Conservation (phyloP, 2,113 vertebrate species). For the Colistium nudipinnis region DNA sequence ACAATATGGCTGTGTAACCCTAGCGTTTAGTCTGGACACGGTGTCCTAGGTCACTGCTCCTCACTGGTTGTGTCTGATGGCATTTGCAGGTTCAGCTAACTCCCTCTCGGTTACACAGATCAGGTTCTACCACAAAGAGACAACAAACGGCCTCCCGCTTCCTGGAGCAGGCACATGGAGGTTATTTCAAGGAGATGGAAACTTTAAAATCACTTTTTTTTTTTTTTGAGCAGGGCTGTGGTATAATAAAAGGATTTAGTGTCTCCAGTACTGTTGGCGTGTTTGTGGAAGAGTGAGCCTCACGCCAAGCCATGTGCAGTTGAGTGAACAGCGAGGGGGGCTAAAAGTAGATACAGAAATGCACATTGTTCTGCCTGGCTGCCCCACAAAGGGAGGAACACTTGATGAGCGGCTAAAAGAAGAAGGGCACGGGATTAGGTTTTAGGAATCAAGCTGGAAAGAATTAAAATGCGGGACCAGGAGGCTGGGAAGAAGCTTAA, state of each 20-base stretch:
- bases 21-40: conserved; percentile 57
- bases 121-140: conserved; percentile 50
- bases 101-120: conserved; percentile 72
- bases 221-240: background rate
- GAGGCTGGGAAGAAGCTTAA: conserved; percentile 36
- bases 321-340: conserved; percentile 30
- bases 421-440: conserved; percentile 52
- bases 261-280: background rate
- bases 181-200: conserved; percentile 34
- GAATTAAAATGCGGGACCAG: conserved; percentile 17
- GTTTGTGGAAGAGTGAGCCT: conserved; percentile 41
- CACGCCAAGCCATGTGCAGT: conserved; percentile 33
- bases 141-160: conserved; percentile 15
- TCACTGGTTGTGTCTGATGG: conserved; percentile 54
- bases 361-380: conserved; percentile 63
- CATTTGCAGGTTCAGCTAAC: conserved; percentile 66
- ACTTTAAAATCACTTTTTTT: background rate
- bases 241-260: background rate
- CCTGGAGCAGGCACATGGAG: background rate
- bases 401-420: conserved; percentile 65
- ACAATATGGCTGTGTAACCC: conserved; percentile 68
- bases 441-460: conserved; percentile 51
- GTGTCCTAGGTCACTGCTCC: conserved; percentile 61
- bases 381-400: conserved; percentile 60
- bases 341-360: conserved; percentile 72